A percentile compares a stretch with the other conserved stretches of the same genome.
These are phyloP conservation scores for Arrhopalites spinosus DNA, from an alignment of 2,888 invertebrate species.

Conservation along the genomic window DNA sequence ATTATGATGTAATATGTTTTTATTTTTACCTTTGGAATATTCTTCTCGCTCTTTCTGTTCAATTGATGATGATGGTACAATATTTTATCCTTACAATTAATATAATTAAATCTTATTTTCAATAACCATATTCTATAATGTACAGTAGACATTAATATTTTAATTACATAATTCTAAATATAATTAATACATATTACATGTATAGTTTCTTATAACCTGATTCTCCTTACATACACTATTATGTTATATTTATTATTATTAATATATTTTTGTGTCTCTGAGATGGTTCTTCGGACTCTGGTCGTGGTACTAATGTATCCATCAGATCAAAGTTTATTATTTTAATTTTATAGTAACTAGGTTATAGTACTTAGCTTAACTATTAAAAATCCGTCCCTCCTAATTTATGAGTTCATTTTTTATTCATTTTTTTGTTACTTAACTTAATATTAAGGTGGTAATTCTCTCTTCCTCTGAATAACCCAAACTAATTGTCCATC, in stretches of 20 bases:
- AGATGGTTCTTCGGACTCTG: not conserved
- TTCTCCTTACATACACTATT: not conserved
- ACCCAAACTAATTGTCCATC: too few relatives aligned
- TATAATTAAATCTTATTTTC: not conserved
- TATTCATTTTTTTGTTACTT: not conserved
- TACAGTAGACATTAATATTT: not conserved
- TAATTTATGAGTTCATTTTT: not conserved
- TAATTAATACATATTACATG: too few relatives aligned
- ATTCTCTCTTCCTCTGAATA: too few relatives aligned
- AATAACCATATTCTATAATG: too few relatives aligned
- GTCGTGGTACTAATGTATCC: not conserved
- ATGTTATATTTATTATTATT: not conserved
- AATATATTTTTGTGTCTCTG: not conserved
- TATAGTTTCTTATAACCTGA: not conserved
- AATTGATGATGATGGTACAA: too few relatives aligned
- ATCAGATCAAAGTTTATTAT: not conserved
- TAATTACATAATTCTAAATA: too few relatives aligned
- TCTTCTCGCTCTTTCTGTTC: not conserved
- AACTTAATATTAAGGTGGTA: too few relatives aligned
- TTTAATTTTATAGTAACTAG: not conserved
- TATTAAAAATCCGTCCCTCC: not conserved
- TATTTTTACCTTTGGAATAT: not conserved
- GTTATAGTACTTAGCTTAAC: not conserved
- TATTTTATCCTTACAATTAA: too few relatives aligned
- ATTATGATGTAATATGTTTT: not conserved